Base-by-base conservation (phyloP, 2,797 vertebrate species). In the Ctenopoma multispine region DNA sequence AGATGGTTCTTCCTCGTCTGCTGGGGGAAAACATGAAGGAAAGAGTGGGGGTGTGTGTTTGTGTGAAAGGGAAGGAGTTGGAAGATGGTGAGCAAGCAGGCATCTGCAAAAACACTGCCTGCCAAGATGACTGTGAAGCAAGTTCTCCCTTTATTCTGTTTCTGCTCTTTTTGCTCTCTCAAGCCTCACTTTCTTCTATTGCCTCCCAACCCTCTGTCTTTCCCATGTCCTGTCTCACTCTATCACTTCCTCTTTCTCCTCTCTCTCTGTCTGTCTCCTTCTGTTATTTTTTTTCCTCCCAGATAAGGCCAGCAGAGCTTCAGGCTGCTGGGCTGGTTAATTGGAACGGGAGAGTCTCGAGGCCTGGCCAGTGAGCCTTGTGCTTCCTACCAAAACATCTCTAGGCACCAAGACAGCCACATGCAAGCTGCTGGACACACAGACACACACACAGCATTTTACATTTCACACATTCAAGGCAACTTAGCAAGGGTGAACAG, bases 311-410 rank as follows among this genome's bases (percentile, higher is more conserved):
- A 76, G 81, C 46, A 51, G 69, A 74, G 90, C 91, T 91, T 81
- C 83, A 84, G 90, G 90, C 89, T 90, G 84, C 80, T 90, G 87
- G 84, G 88, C 87, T 90, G 87, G 69, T 92, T 93, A 92, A 93
- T 91, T 92, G 87, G 90, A 91, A 89, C 74, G 63, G 63, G 76
- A 87, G 73, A 81, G 83, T 88, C 85, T 85, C 21, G 62, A 78
- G 89, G 88, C 81, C 80, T 89, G 89, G 90, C 89, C 90, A 92
- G 75, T 83, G 75, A 91, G 85, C 77, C 87, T 87, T 89, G 83
- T 74, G 83, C 86, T 88, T 82, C 74, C 76, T 85, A 85, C 87
- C 86, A 87, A 90, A 91, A 92, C 87, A 92, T 93, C 90, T 90
- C 57, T 79, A 73, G 90, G 90, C 89, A 77, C 70, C 56, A 34